phyloP scores from a whole-genome alignment of 2,888 invertebrate genomes.

The Synergus japonicus region DNA sequence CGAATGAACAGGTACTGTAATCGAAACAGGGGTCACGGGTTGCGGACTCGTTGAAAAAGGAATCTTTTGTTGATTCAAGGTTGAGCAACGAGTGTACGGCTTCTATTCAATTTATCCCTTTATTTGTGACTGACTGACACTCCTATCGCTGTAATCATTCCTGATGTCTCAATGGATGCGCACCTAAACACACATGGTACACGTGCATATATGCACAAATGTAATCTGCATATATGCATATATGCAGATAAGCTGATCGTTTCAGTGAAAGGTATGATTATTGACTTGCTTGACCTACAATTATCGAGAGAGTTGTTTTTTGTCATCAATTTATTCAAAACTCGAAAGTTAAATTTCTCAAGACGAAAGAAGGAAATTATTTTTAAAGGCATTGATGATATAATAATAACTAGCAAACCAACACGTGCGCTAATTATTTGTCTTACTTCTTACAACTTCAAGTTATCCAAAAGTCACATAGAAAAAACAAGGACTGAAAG shows the following conservation, averaged over 20 bases:
- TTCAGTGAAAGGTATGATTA: constrained; percentile 8
- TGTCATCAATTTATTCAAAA: background rate
- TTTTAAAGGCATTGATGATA: background rate
- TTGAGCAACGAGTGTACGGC: background rate
- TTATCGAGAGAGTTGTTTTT: constrained; percentile 1
- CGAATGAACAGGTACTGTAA: constrained; percentile 7
- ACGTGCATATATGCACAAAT: background rate
- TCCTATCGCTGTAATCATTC: background rate
- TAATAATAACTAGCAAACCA: no score
- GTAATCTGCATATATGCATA: constrained; percentile 5
- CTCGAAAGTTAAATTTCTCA: background rate
- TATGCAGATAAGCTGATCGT: background rate
- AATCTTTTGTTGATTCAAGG: constrained; percentile 14
- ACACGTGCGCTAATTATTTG: no score
- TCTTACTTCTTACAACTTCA: no score
- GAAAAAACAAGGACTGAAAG: no score
- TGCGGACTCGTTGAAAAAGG: background rate
- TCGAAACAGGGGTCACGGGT: constrained; percentile 14
- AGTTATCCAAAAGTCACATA: no score
- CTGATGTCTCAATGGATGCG: constrained; percentile 2
- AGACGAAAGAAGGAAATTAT: background rate
- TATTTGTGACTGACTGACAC: constrained; percentile 2
- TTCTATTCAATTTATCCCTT: constrained; percentile 12
- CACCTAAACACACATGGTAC: background rate
- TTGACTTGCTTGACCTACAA: background rate